These are phyloP conservation scores for Aphelocoma coerulescens DNA, from an alignment of 2,113 vertebrate species.

Conservation along the genomic window DNA sequence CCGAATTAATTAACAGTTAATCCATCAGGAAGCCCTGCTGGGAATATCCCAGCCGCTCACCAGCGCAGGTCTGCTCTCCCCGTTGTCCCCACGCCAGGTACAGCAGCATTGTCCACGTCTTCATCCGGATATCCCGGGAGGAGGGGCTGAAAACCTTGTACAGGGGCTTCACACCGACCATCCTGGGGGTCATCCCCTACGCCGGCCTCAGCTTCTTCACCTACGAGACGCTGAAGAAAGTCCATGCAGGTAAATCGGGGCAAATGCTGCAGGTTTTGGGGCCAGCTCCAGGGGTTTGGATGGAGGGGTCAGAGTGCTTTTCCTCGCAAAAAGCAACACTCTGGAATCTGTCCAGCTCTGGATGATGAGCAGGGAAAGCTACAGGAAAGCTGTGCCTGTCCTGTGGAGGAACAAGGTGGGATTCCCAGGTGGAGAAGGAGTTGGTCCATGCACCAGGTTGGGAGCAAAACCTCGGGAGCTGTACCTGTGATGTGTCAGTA, in stretches of 20 bases:
- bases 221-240: slow-evolving; percentile 91
- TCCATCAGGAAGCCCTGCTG: background rate
- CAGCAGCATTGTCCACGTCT: slow-evolving; percentile 93
- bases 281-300: fast-evolving
- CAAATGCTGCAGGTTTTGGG: background rate
- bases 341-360: background rate
- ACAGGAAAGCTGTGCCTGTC: background rate
- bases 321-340: background rate
- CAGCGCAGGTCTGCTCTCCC: background rate
- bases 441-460: background rate
- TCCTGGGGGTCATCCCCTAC: slow-evolving; percentile 91
- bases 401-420: background rate
- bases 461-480: background rate
- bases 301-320: background rate
- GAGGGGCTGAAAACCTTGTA: slow-evolving; percentile 91
- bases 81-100: slow-evolving; percentile 77
- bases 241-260: slow-evolving; percentile 81
- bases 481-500: background rate
- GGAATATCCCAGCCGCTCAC: background rate
- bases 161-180: slow-evolving; percentile 89
- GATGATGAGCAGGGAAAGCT: background rate
- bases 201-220: slow-evolving; percentile 97
- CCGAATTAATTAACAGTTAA: fast-evolving
- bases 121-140: slow-evolving; percentile 90
- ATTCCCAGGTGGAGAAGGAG: background rate